Base-by-base conservation (phyloP, 2,113 vertebrate species). In the Clinocottus analis region DNA sequence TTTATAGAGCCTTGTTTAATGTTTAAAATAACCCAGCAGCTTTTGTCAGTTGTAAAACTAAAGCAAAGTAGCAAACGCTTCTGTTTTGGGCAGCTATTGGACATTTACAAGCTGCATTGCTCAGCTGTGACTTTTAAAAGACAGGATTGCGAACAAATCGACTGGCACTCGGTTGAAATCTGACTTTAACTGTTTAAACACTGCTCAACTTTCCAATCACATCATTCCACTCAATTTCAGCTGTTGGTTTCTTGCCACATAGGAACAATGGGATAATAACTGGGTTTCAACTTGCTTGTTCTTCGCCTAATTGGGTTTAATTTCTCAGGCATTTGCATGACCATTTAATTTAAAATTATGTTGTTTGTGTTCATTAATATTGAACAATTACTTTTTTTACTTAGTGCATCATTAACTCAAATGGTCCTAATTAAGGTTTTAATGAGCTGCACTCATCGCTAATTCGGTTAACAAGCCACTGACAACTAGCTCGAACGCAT, bases 371-470 rank as follows among this genome's bases (percentile, higher is more conserved):
- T 69, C 4, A n/a, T 64, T 81, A 53, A 21, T n/a, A 71, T 43
- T 66, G 3, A 72, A 47, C 29, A 53, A 73, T 77, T 75, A 23
- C 21, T 35, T 72, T 64, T 69, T 64, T 58, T 27, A 29, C 41
- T 73, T 60, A 7, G 43, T 7, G 10, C 58, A 25, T 67, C 27
- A 74, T n/a, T 51, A 23, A 82, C 62, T 19, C 78, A 84, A 60
- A 67, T 87, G 84, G 61, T 81, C 67, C 64, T 56, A 55, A 83
- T 89, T 74, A 87, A 64, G 53, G 53, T 72, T 77, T 65, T 71
- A 37, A 90, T 87, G 81, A 87, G 67, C 73, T 78, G 55, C 72
- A 66, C 65, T 86, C 66, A 79, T 84, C 79, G 12, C 71, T 83
- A 39, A 79, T 29, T 64, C 47, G 5, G 62, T 72, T 83, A 85